A percentile compares a stretch with the other conserved stretches of the same genome.
phyloP scores from a whole-genome alignment of 2,888 invertebrate species.

The Dolichomitus sp. region DNA sequence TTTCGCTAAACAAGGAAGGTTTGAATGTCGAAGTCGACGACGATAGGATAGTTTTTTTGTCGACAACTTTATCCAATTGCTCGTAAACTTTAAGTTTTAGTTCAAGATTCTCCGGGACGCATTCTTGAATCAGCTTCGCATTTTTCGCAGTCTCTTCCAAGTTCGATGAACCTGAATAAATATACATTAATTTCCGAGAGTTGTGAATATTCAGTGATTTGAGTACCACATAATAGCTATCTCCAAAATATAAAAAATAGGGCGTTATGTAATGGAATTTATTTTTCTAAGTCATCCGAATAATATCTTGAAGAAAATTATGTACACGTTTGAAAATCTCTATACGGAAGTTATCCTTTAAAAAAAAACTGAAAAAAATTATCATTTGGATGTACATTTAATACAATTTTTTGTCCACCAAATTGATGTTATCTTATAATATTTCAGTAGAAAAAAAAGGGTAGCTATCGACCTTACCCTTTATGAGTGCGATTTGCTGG shows the following conservation, averaged over 20 bases:
- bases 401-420: too few relatives aligned
- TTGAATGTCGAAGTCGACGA: slow-evolving; percentile 98
- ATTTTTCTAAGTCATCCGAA: too few relatives aligned
- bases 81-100: slow-evolving; percentile 94
- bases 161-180: slow-evolving; percentile 88
- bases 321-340: too few relatives aligned
- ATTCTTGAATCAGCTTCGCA: slow-evolving; percentile 96
- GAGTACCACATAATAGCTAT: too few relatives aligned
- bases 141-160: slow-evolving; percentile 91
- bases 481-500: slow-evolving; percentile 93
- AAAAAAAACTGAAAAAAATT: neutral
- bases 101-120: slow-evolving; percentile 96
- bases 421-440: too few relatives aligned
- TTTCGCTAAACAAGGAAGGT: slow-evolving; percentile 95
- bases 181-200: neutral
- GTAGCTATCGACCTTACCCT: slow-evolving; percentile 87
- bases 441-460: too few relatives aligned
- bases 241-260: too few relatives aligned
- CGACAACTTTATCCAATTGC: slow-evolving; percentile 92
- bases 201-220: too few relatives aligned
- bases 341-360: neutral
- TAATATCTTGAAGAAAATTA: too few relatives aligned
- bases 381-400: too few relatives aligned
- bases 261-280: too few relatives aligned
- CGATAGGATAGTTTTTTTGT: slow-evolving; percentile 93